These are phyloP conservation scores for Glaucopsyche alexis DNA, from an alignment of 2,888 invertebrate genomes.

Conservation along the genomic window DNA sequence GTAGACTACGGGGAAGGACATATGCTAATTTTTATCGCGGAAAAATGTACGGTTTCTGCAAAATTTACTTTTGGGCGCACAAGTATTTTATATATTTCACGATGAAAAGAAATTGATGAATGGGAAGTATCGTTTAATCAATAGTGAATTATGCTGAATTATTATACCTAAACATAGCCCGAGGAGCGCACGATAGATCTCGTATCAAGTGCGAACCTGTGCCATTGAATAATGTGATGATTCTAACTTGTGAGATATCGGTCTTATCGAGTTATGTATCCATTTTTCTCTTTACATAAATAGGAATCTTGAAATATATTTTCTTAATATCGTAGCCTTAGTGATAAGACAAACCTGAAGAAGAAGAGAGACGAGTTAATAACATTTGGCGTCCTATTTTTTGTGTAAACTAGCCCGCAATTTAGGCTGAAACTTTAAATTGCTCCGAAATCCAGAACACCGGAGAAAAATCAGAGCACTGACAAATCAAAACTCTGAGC, in stretches of 20 bases:
- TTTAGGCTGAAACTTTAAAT: no score
- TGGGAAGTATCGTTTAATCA: background rate
- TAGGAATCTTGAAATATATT: background rate
- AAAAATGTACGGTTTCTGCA: no score
- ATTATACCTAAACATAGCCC: background rate
- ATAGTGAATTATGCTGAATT: background rate
- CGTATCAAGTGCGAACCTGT: slow-evolving; percentile 16
- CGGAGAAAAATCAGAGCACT: no score
- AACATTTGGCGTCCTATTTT: no score
- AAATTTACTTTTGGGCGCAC: no score
- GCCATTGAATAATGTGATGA: slow-evolving; percentile 16
- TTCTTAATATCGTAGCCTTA: background rate
- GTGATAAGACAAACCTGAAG: background rate
- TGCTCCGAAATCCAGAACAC: no score
- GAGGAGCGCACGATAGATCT: slow-evolving; percentile 20
- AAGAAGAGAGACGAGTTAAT: no score
- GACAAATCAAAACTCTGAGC: no score
- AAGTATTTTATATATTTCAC: no score
- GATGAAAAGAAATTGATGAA: background rate
- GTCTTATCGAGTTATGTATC: background rate
- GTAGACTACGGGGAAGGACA: no score
- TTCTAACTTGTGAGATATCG: slow-evolving; percentile 14
- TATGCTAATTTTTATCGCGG: no score
- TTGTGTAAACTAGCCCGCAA: no score
- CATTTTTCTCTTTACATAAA: background rate